These are phyloP conservation scores for Calypte anna DNA, from an alignment of 2,113 vertebrate species.

Conservation along the genomic window DNA sequence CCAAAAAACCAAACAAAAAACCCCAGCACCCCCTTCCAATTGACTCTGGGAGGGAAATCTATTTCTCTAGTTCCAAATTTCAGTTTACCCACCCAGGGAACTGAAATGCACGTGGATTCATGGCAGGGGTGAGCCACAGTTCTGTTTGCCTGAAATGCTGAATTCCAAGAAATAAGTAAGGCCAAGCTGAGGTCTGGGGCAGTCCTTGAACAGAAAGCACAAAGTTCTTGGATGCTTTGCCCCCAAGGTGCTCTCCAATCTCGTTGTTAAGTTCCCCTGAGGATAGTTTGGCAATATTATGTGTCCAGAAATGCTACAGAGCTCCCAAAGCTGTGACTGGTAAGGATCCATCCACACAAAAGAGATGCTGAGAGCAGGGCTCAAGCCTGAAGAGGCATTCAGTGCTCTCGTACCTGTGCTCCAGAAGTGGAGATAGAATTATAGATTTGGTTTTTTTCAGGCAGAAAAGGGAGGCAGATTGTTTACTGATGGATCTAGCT, in stretches of 20 bases:
- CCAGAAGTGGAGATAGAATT: constrained; percentile 42
- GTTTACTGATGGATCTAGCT: constrained; percentile 51
- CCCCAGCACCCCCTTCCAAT: fast-evolving
- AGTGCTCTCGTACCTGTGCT: neutral
- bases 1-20: neutral
- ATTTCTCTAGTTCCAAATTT: neutral
- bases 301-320: neutral
- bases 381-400: neutral
- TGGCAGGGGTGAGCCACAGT: too few relatives aligned
- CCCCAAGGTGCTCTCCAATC: neutral
- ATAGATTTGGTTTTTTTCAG: neutral
- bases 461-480: neutral
- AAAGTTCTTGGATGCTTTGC: neutral
- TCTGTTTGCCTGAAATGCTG: neutral
- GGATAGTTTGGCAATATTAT: neutral
- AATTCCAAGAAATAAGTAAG: neutral
- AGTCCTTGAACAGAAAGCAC: neutral
- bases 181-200: neutral
- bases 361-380: neutral
- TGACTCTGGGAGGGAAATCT: neutral
- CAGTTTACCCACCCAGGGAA: neutral
- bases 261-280: neutral
- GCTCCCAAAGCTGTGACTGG: neutral
- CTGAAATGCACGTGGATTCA: neutral
- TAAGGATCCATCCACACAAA: neutral